These are phyloP conservation scores for Tragulus kanchil DNA, from an alignment of 2,113 vertebrate species.

Conservation along the genomic window DNA sequence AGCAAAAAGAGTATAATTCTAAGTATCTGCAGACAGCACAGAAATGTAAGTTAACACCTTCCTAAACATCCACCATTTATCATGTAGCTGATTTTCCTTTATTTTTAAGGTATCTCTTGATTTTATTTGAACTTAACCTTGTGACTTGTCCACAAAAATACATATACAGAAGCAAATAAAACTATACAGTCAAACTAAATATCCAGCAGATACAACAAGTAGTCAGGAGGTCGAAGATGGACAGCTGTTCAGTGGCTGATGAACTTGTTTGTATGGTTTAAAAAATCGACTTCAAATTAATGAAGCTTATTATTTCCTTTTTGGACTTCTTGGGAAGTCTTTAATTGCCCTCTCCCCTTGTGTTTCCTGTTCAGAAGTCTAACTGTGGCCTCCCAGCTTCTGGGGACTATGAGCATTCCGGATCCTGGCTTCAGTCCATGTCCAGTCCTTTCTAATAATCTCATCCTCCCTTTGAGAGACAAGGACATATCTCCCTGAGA, in stretches of 20 bases:
- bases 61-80: neutral
- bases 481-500: neutral
- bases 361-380: neutral
- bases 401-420: too few relatives aligned
- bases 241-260: slow-evolving; percentile 58
- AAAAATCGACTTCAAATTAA: slow-evolving; percentile 47
- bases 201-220: slow-evolving; percentile 73
- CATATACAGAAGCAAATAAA: slow-evolving; percentile 77
- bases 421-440: neutral
- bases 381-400: neutral
- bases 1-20: slow-evolving; percentile 1
- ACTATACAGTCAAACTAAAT: slow-evolving; percentile 82
- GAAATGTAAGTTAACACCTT: neutral
- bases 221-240: slow-evolving; percentile 69
- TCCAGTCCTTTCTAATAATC: neutral
- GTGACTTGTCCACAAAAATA: slow-evolving; percentile 78
- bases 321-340: slow-evolving; percentile 22
- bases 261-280: slow-evolving; percentile 59
- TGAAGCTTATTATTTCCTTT: neutral
- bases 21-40: neutral
- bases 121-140: slow-evolving; percentile 84
- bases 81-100: neutral
- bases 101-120: slow-evolving; percentile 32
- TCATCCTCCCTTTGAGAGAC: neutral
- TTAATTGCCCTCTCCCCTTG: neutral